Base-by-base conservation (phyloP, 2,797 vertebrate species). In the Echeneis naucrates region DNA sequence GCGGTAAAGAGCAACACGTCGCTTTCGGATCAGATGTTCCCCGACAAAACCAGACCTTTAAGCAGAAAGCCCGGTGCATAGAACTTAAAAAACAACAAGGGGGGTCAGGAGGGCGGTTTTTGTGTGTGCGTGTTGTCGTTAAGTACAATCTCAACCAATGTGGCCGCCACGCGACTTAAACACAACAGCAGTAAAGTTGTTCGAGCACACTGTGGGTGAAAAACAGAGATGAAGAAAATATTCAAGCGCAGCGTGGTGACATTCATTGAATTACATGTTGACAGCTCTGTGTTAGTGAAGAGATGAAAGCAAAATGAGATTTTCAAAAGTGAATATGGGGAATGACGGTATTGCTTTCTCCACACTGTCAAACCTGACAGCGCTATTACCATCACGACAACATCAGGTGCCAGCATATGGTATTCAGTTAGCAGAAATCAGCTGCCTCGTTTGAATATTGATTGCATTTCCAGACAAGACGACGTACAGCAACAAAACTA, bases 281-380 rank as follows among this genome's bases (percentile, higher is more conserved):
- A 93, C 90, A 92, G 91, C 87, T 89, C 82, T 58, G 83, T 68
- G 86, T 87, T 84, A 79, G 86, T 63, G 70, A 75, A 70, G 78
- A 92, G 86, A 92, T 83, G 81, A 88, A 91, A 85, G 84, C 75
- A 87, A 90, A 93, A 94, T 93, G 83, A 90, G 90, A 91, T 92
- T 92, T 90, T 88, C 83, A 88, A 84, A 92, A 86, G 89, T 90
- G 89, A 93, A 92, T 86, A 83, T 81, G 83, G 87, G 83, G 76
- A 83, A 87, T 85, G 87, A 90, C 77, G 81, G 87, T 82, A 86
- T 90, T 88, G 89, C 89, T 91, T 91, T 91, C 84, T 78, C 78
- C 78, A 81, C 87, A 83, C 90, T 87, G 92, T 92, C 89, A 90
- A 77, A 83, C 53, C 59, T 91, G 90, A 92, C 91, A 92, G 87